A percentile compares a stretch with the other conserved stretches of the same genome.
phyloP scores from a whole-genome alignment of 2,113 vertebrate species.

The Hemichromis elongatus region DNA sequence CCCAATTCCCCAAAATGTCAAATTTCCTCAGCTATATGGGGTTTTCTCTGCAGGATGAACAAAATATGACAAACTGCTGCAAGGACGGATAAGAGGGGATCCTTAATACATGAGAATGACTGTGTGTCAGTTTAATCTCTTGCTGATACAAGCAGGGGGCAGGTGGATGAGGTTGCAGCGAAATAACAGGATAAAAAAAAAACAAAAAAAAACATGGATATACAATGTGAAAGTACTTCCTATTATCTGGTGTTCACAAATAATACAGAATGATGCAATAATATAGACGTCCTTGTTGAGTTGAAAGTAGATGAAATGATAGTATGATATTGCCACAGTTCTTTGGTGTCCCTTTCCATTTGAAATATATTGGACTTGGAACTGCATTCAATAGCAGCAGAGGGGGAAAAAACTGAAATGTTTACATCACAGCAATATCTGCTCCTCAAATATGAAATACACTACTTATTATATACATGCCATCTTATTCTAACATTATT shows the following conservation, averaged over 20 bases:
- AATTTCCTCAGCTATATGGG: not conserved
- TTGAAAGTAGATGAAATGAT: not conserved
- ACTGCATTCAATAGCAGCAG: not conserved
- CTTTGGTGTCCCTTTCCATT: not conserved
- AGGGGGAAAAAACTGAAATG: not conserved
- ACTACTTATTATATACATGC: not conserved
- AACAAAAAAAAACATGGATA: not conserved
- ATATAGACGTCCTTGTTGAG: not conserved
- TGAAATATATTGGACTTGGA: not conserved
- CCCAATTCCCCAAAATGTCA: slow-evolving; percentile 26
- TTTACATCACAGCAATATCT: not conserved
- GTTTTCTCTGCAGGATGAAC: not conserved
- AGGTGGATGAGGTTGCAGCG: not conserved
- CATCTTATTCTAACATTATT: not conserved
- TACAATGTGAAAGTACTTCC: not conserved
- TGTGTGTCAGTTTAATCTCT: not conserved
- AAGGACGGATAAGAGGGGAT: not conserved
- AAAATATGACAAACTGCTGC: not conserved
- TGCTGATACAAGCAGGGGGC: not conserved
- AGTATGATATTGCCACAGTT: not conserved
- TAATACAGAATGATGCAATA: not conserved
- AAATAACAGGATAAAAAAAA: not conserved
- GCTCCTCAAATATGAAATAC: not conserved
- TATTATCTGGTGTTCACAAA: not conserved
- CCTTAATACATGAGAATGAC: not conserved